Conservation (phyloP, 2,797 vertebrate species). For the Borostomias antarcticus region DNA sequence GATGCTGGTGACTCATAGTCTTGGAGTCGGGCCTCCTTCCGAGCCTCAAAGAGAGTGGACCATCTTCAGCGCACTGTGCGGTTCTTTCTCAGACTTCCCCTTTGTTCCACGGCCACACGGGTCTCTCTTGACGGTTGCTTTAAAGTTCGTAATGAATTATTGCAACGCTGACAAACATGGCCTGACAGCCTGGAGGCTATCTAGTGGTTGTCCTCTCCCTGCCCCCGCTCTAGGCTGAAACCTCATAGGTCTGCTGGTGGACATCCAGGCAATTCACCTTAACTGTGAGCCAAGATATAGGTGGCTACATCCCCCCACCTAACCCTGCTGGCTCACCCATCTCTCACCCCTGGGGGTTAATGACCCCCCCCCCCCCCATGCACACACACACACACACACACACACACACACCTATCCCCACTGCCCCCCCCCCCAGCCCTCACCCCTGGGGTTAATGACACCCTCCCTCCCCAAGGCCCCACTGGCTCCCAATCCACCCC, state of each 20-base stretch:
- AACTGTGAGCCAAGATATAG: conserved; percentile 26
- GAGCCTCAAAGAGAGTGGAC: conserved; percentile 32
- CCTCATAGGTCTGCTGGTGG: conserved; percentile 13
- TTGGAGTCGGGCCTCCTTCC: conserved; percentile 40
- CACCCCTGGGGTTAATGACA: conserved; percentile 1
- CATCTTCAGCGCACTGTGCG: conserved; percentile 28
- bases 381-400: conserved; percentile 3
- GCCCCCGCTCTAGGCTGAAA: not conserved
- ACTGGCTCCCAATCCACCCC: conserved; percentile 20
- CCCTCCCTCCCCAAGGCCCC: conserved; percentile 22
- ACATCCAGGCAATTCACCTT: conserved; percentile 40
- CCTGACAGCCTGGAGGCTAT: not conserved
- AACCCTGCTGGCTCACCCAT: conserved; percentile 12
- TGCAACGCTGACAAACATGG: conserved; percentile 20
- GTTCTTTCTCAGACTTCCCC: not conserved
- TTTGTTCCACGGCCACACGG: conserved; percentile 16
- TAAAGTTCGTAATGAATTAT: conserved; percentile 9
- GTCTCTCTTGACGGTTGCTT: not conserved
- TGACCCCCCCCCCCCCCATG: conserved; percentile 21
- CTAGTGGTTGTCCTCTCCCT: not conserved
- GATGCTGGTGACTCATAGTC: conserved; percentile 40
- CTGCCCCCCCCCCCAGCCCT: not conserved
- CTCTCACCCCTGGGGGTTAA: conserved; percentile 25
- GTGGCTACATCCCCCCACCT: conserved; percentile 39
- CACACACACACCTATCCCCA: not conserved